A percentile compares a stretch with the other conserved stretches of the same genome.
Conservation (phyloP, 92 coral and sea anemone genomes). For the Epizoanthus ramosus region DNA sequence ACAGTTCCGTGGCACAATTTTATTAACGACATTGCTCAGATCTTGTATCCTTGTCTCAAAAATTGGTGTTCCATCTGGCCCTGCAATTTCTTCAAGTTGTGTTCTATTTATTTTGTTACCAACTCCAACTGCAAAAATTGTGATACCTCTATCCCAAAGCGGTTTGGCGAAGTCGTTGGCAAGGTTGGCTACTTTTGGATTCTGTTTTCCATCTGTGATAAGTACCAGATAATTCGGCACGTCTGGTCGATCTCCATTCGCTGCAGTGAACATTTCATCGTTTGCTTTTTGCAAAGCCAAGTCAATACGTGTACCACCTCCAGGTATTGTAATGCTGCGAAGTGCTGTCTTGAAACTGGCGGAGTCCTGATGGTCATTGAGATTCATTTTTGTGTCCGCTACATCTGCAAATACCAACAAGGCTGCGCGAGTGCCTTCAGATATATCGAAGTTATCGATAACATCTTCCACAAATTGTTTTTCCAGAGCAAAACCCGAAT, state of each 20-base stretch:
- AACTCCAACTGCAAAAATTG: conserved; percentile 32
- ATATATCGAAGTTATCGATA: not conserved
- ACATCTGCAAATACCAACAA: not conserved
- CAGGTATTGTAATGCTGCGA: not conserved
- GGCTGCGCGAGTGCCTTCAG: conserved; percentile 6
- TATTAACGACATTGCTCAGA: conserved; percentile 8
- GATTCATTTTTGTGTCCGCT: conserved; percentile 3
- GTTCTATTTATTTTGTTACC: not conserved
- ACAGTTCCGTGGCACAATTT: conserved; percentile 22
- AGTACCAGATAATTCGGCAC: conserved; percentile 34
- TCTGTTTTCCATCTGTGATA: conserved; percentile 33
- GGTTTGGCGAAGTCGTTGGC: conserved; percentile 21
- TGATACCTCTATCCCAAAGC: conserved; percentile 16
- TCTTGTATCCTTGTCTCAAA: not conserved
- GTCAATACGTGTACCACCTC: conserved; percentile 4
- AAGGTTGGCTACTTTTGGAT: not conserved
- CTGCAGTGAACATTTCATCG: conserved; percentile 10
- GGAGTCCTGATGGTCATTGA: conserved; percentile 8
- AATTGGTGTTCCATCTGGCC: conserved; percentile 11
- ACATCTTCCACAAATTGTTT: conserved; percentile 24
- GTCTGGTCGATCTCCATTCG: conserved; percentile 28
- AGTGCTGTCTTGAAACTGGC: conserved; percentile 22
- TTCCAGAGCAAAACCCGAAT: conserved; percentile 2
- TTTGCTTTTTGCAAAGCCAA: not conserved
- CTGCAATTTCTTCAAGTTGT: conserved; percentile 17